Conservation (phyloP, 2,888 invertebrate genomes). For the Anaspis maculata region DNA sequence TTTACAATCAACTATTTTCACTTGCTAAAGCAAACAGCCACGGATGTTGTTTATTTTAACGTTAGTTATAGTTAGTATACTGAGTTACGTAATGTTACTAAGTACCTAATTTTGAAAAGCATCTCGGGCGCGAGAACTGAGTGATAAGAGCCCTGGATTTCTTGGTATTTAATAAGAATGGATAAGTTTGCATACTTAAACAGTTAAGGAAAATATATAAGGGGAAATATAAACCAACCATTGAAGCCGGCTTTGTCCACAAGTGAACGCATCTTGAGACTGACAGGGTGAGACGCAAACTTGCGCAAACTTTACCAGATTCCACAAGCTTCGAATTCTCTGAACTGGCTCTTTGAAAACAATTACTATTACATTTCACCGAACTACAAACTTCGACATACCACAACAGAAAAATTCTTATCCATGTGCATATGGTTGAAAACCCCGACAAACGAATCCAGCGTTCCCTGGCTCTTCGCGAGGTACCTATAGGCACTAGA, state of each 20-base stretch:
- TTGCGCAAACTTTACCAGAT: constrained; percentile 10
- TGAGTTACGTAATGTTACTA: too few relatives aligned
- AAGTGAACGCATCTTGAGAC: constrained; percentile 12
- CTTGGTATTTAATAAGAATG: constrained; percentile 12
- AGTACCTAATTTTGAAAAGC: too few relatives aligned
- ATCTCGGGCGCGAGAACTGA: too few relatives aligned
- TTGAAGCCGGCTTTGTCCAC: constrained; percentile 13
- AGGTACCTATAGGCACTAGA: too few relatives aligned
- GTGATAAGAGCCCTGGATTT: constrained; percentile 9
- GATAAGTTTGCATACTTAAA: constrained; percentile 14
- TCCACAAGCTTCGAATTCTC: constrained; percentile 12
- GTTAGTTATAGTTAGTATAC: too few relatives aligned
- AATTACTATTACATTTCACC: constrained; percentile 12
- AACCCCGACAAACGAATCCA: too few relatives aligned
- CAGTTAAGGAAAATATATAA: constrained; percentile 12
- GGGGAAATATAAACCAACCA: constrained; percentile 8
- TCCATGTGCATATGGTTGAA: too few relatives aligned
- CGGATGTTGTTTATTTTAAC: too few relatives aligned
- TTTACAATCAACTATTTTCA: too few relatives aligned
- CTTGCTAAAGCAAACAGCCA: too few relatives aligned
- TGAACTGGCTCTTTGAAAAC: constrained; percentile 7
- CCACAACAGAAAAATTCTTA: constrained; percentile 4
- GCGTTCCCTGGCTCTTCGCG: too few relatives aligned
- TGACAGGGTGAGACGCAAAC: constrained; percentile 12
- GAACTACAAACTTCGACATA: constrained; percentile 6